phyloP scores from a whole-genome alignment of 2,888 invertebrate species.

The Aricia artaxerxes region DNA sequence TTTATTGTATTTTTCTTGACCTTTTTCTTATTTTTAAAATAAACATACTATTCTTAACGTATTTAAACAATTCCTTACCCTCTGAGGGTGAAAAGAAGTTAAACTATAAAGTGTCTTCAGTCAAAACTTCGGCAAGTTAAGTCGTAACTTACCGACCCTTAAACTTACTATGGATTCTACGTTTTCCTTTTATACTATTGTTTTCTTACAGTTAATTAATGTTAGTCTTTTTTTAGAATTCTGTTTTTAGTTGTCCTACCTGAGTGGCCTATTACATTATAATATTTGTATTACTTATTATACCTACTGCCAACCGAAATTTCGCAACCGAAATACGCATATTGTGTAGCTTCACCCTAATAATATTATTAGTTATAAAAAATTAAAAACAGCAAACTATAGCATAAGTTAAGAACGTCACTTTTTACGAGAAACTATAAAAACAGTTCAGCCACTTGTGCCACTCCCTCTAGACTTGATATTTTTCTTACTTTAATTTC shows the following conservation, averaged over 20 bases:
- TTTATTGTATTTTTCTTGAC: no score
- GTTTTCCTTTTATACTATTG: not conserved
- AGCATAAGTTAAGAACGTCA: not conserved
- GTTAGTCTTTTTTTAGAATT: no score
- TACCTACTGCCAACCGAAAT: no score
- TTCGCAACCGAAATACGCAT: no score
- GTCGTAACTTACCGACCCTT: not conserved
- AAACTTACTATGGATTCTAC: not conserved
- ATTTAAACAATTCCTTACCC: not conserved
- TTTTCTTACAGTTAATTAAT: no score
- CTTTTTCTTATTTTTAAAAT: not conserved
- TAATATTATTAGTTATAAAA: not conserved
- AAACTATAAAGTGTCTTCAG: not conserved
- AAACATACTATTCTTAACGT: not conserved
- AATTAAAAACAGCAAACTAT: not conserved
- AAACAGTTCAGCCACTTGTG: conserved; percentile 10
- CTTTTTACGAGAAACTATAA: conserved; percentile 2
- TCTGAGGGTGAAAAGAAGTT: not conserved
- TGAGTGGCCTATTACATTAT: no score
- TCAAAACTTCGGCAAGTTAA: not conserved
- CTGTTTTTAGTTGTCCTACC: no score
- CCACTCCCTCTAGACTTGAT: not conserved
- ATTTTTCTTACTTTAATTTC: conserved; percentile 25
- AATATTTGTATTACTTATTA: no score
- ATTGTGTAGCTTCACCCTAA: not conserved